Conservation (phyloP, 2,888 invertebrate genomes). For the Brenthis daphne region DNA sequence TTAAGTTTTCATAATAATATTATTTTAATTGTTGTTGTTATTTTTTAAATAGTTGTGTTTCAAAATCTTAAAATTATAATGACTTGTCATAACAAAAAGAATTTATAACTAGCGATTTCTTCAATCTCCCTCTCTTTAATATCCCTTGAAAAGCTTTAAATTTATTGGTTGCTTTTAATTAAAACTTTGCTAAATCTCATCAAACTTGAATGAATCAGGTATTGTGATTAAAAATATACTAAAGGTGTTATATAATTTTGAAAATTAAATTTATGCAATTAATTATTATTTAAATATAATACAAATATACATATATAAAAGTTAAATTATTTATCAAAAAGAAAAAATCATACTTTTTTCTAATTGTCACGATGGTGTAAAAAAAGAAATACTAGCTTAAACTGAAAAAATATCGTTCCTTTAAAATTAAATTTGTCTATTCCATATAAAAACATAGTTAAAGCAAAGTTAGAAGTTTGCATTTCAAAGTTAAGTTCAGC, state of each 20-base stretch:
- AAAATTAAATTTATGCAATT: not conserved
- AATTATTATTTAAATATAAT: not conserved
- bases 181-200: conserved; percentile 49
- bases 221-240: conserved; percentile 19
- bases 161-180: conserved; percentile 58
- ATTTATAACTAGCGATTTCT: conserved; percentile 45
- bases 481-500: conserved; percentile 6
- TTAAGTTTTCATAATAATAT: too few relatives aligned
- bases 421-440: not conserved
- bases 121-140: conserved; percentile 42
- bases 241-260: conserved; percentile 2
- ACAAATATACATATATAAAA: not conserved
- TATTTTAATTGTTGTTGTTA: too few relatives aligned
- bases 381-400: too few relatives aligned
- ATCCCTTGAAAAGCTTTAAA: conserved; percentile 46
- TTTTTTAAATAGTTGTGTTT: not conserved
- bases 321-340: not conserved
- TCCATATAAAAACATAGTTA: not conserved
- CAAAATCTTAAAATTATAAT: not conserved
- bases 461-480: conserved; percentile 11
- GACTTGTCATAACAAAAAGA: not conserved
- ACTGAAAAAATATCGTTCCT: not conserved
- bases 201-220: conserved; percentile 42
- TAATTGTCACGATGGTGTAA: too few relatives aligned
- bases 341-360: too few relatives aligned